These are phyloP conservation scores for Diphyllodes magnificus DNA, from an alignment of 2,113 vertebrate genomes.

Conservation along the genomic window DNA sequence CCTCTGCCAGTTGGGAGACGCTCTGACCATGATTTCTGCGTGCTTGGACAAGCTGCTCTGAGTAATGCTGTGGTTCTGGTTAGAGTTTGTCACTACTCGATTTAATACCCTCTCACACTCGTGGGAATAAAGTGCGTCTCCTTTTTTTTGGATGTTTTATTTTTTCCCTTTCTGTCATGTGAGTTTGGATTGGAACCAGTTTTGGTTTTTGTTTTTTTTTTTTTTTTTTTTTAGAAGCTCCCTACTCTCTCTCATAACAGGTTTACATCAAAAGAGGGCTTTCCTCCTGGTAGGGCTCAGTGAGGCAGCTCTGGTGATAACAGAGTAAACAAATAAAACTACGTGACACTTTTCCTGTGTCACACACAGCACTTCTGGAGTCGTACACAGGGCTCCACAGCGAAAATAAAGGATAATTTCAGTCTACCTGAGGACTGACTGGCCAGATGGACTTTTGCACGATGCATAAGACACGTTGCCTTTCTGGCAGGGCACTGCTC, in stretches of 20 bases:
- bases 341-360: background rate
- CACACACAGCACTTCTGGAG: background rate
- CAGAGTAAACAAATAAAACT: background rate
- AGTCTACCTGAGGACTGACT: background rate
- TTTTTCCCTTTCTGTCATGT: background rate
- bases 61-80: conserved; percentile 3
- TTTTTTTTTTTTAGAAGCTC: background rate
- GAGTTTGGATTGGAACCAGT: background rate
- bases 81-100: background rate
- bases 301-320: background rate
- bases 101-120: background rate
- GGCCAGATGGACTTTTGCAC: background rate
- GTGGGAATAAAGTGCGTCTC: background rate
- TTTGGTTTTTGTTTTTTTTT: background rate
- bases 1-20: background rate
- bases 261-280: background rate
- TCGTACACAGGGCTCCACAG: accelerated
- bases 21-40: background rate
- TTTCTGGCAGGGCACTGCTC: background rate
- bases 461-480: accelerated
- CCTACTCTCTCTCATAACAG: background rate
- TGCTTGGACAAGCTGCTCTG: background rate
- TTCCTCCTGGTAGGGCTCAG: background rate
- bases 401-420: background rate
- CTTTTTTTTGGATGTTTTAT: background rate